Evolutionary conservation across 1,140 invertebrate genomes (phyloP).

Genomic region (Drosophila subpulchrella): DNA sequence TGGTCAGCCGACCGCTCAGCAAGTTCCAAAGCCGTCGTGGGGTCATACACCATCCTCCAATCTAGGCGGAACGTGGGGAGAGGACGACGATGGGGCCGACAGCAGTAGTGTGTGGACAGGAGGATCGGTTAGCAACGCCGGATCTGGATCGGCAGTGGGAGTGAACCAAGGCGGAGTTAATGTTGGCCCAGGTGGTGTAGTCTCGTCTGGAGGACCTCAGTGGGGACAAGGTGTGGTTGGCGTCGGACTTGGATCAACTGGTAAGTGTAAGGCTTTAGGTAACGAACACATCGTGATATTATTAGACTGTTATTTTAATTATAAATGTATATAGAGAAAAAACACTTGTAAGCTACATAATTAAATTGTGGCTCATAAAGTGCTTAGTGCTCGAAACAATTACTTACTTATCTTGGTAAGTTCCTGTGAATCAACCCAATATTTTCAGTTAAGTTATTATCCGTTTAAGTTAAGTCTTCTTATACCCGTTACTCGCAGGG

Average conservation of each 20-base stretch:
- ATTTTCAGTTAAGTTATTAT: too few species aligned
- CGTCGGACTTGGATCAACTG: conserved; percentile 62
- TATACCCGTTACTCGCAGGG: too few species aligned
- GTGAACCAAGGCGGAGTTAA: conserved; percentile 65
- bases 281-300: too few species aligned
- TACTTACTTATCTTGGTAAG: too few species aligned
- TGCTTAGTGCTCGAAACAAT: too few species aligned
- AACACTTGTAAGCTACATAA: neutral
- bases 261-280: conserved; percentile 15
- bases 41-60: conserved; percentile 96
- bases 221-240: conserved; percentile 62
- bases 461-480: too few species aligned
- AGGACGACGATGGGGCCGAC: conserved; percentile 92
- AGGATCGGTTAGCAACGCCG: conserved; percentile 78
- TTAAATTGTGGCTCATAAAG: neutral
- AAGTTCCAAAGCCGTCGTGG: conserved; percentile 93
- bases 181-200: conserved; percentile 60
- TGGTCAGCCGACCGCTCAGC: conserved; percentile 93
- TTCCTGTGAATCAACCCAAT: too few species aligned
- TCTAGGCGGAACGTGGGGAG: conserved; percentile 97
- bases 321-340: too few species aligned
- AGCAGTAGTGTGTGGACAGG: conserved; percentile 92
- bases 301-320: too few species aligned
- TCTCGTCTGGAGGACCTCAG: conserved; percentile 59
- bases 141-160: conserved; percentile 58